phyloP scores from a whole-genome alignment of 2,888 invertebrate species.

The Euzophera pinguis region DNA sequence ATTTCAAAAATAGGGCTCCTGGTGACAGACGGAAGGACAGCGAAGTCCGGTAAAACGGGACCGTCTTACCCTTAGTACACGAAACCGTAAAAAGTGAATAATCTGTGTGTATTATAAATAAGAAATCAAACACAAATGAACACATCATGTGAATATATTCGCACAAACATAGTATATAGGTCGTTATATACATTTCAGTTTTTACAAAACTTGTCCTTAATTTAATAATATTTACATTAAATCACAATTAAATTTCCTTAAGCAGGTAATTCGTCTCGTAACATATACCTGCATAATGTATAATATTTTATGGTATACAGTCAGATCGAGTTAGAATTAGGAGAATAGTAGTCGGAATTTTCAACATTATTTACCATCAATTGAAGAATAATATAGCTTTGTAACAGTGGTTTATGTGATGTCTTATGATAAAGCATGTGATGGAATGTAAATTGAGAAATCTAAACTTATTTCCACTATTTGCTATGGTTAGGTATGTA shows the following conservation, averaged over 20 bases:
- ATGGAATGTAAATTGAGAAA: slow-evolving; percentile 4
- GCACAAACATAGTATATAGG: slow-evolving; percentile 48
- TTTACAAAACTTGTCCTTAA: slow-evolving; percentile 52
- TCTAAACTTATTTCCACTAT: not conserved
- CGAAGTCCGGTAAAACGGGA: too few species aligned
- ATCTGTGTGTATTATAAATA: not conserved
- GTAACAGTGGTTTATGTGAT: not conserved
- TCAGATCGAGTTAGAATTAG: not conserved
- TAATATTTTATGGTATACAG: not conserved
- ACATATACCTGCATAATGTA: not conserved
- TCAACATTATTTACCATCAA: not conserved
- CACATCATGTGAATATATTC: slow-evolving; percentile 59
- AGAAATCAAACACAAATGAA: slow-evolving; percentile 34
- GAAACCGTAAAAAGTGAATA: too few species aligned
- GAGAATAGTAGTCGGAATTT: not conserved
- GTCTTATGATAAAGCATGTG: not conserved
- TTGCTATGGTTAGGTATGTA: not conserved
- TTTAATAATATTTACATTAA: slow-evolving; percentile 43
- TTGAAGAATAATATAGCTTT: not conserved
- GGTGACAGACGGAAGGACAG: too few species aligned
- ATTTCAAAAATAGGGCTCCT: too few species aligned
- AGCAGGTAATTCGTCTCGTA: slow-evolving; percentile 5
- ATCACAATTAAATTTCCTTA: slow-evolving; percentile 34
- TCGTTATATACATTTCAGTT: slow-evolving; percentile 40
- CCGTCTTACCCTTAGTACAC: too few species aligned